Base-by-base conservation (phyloP, 1,140 invertebrate species). In the Leptopilina boulardi region DNA sequence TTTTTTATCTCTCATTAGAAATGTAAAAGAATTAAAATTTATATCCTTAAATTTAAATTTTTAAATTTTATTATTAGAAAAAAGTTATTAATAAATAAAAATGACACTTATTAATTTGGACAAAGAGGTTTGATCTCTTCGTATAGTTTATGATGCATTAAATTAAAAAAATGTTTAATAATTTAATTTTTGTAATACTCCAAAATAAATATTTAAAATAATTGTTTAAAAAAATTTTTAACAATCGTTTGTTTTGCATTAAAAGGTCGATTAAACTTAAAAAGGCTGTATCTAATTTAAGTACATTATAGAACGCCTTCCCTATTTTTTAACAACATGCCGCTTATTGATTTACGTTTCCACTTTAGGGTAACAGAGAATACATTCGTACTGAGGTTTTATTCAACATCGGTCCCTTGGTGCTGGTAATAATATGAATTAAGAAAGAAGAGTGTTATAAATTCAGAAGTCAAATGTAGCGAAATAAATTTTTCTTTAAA, bases 401-500 rank as follows among this genome's bases (percentile, higher is more conserved):
- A 70, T 59, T 26, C 70, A 72, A 78, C 84, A 84, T 84, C 73
- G 82, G 82, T 84, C 83, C 83, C 83, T 71, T 78, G 83, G 78
- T 74, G 80, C 26, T 21, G 75, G 59, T 83, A 80, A 72, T 54
- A 9, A 71, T 18, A 13, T 44, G 72, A 73, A 44, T 30, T 73
- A 75, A 72, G 34, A 44, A 11, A 8, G 70, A 26, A 73, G 56
- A 76, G 85, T 81, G 86, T 86, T 87, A 86, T 87, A 87, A 87
- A 87, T 87, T 86, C 79, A 82, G 75, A 54, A 80, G 84, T 82
- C 81, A 87, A 87, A 87, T 87, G 86, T 87, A 87, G 84, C 84
- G 86, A 86, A 84, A 81, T 84, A 82, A 86, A 82, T 86, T 87
- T 87, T 82, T 78, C 73, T 54, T 70, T 82, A 82, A 87, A 87